Conservation (phyloP, 2,888 invertebrate genomes). For the Smittia sp. region DNA sequence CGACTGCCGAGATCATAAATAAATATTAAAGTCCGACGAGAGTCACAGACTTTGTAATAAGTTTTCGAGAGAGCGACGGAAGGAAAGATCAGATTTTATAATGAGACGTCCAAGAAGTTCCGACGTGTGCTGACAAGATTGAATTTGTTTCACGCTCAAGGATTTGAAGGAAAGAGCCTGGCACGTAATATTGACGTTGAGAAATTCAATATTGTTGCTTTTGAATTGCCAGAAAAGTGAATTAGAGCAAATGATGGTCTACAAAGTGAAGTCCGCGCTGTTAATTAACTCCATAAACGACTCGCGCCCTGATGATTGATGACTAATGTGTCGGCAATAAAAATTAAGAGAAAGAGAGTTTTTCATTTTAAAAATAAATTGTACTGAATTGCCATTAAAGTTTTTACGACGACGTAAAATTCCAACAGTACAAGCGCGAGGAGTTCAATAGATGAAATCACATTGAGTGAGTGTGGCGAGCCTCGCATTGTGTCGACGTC, state of each 20-base stretch:
- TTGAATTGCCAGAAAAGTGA: neutral
- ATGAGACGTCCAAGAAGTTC: neutral
- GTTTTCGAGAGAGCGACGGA: neutral
- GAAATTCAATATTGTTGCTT: constrained; percentile 2
- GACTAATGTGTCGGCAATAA: neutral
- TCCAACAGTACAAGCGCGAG: neutral
- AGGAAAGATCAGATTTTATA: constrained; percentile 15
- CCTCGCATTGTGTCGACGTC: neutral
- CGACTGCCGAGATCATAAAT: neutral
- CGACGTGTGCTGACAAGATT: constrained; percentile 1
- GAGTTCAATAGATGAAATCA: neutral
- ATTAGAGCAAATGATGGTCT: neutral
- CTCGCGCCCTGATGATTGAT: neutral
- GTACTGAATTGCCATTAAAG: neutral
- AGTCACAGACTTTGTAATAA: neutral
- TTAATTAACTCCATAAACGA: constrained; percentile 16
- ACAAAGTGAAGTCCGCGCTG: neutral
- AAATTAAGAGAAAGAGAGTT: constrained; percentile 6
- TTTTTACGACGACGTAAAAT: constrained; percentile 18
- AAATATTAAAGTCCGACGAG: constrained; percentile 7
- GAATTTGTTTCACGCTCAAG: constrained; percentile 11
- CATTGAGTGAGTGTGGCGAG: constrained; percentile 15
- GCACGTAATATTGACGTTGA: constrained; percentile 10
- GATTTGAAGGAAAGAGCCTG: neutral
- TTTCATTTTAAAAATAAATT: neutral